These are phyloP conservation scores for Felis catus DNA, from an alignment of 2,113 vertebrate genomes.

Conservation along the genomic window DNA sequence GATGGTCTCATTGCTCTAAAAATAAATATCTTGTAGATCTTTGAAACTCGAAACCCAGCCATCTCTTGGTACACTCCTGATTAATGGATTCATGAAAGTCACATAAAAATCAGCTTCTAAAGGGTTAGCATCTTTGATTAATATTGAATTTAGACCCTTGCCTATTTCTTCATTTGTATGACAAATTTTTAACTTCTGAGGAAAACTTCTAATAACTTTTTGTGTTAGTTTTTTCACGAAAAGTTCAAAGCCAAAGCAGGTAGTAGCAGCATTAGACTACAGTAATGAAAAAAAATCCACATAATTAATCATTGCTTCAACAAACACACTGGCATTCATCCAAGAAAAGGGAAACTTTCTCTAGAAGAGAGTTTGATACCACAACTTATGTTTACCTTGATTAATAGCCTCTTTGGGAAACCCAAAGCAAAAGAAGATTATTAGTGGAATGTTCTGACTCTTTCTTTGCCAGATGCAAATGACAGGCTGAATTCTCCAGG, in stretches of 20 bases:
- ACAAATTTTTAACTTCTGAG: constrained; percentile 50
- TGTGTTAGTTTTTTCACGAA: constrained; percentile 14
- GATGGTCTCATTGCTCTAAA: constrained; percentile 59
- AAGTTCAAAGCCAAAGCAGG: constrained; percentile 62
- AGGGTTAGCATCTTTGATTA: constrained; percentile 63
- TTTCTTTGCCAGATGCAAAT: constrained; percentile 24
- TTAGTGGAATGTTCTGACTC: neutral
- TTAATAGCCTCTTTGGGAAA: constrained; percentile 65
- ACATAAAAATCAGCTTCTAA: constrained; percentile 45
- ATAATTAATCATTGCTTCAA: constrained; percentile 69
- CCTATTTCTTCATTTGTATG: constrained; percentile 47
- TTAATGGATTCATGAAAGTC: constrained; percentile 54
- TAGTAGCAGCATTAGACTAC: constrained; percentile 27
- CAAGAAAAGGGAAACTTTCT: constrained; percentile 61
- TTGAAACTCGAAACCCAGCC: constrained; percentile 61
- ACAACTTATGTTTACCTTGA: neutral
- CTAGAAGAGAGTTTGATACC: constrained; percentile 53
- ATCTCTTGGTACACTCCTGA: constrained; percentile 32
- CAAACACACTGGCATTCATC: constrained; percentile 45
- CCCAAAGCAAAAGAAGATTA: neutral
- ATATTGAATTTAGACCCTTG: constrained; percentile 54
- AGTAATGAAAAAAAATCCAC: constrained; percentile 49
- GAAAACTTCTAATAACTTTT: constrained; percentile 59
- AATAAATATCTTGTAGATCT: constrained; percentile 51
- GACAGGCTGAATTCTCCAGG: neutral